These are phyloP conservation scores for Meloe dianella DNA, from an alignment of 2,888 invertebrate genomes.

Conservation along the genomic window DNA sequence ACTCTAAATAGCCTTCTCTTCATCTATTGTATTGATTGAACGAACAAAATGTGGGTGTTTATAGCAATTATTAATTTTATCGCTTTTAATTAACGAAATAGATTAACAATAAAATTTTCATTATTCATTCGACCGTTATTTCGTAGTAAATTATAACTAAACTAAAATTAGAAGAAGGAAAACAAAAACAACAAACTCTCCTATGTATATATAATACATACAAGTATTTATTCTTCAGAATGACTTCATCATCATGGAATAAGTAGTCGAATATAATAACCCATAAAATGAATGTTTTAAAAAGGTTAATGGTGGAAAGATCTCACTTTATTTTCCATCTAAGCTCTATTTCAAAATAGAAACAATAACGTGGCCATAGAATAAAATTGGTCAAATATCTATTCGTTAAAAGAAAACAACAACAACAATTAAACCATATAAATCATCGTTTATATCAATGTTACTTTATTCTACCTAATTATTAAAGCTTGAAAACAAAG, in stretches of 20 bases:
- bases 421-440: not conserved
- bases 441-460: not conserved
- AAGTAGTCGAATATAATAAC: not conserved
- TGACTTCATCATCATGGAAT: not conserved
- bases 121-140: not conserved
- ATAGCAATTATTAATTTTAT: not conserved
- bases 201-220: too few species aligned
- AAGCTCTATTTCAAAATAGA: not conserved
- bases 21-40: not conserved
- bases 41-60: not conserved
- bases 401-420: not conserved
- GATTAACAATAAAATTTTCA: not conserved
- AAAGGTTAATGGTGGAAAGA: not conserved
- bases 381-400: not conserved
- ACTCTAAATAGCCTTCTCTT: not conserved
- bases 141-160: not conserved
- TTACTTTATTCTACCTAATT: not conserved
- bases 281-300: not conserved
- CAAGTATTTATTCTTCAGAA: not conserved
- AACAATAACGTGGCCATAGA: not conserved
- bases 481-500: constrained; percentile 2
- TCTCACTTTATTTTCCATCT: not conserved
- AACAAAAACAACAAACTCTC: not conserved
- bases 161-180: not conserved
- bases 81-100: not conserved